Conservation (phyloP, 2,888 invertebrate species). For the Lasioglossum vierecki region DNA sequence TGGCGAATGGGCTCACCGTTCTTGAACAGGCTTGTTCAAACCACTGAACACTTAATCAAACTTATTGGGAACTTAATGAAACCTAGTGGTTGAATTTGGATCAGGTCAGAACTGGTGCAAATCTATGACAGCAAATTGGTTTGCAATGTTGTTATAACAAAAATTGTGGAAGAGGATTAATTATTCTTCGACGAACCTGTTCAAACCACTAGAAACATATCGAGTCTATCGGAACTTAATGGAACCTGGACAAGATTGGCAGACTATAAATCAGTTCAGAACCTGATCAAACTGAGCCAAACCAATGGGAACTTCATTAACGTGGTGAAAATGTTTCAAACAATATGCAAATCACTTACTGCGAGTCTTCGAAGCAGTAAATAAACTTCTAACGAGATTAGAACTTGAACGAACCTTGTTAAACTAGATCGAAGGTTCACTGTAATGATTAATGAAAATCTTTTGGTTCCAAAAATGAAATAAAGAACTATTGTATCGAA, state of each 20-base stretch:
- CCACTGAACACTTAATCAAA: background rate
- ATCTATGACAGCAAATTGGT: no score
- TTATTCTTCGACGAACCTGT: no score
- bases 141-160: no score
- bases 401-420: background rate
- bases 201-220: no score
- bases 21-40: background rate
- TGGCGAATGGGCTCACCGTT: background rate
- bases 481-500: background rate
- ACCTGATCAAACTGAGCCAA: background rate
- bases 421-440: background rate
- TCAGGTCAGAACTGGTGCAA: no score
- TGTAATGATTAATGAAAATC: no score
- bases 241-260: background rate
- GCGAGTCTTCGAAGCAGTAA: background rate
- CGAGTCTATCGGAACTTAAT: background rate
- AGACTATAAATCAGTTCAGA: background rate
- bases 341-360: background rate
- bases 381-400: background rate
- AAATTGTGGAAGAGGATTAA: no score
- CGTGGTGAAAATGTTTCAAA: background rate
- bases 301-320: background rate
- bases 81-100: background rate
- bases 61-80: background rate
- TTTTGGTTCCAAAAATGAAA: background rate